A percentile compares a stretch with the other conserved stretches of the same genome.
These are phyloP conservation scores for Ormyrus rosae DNA, from an alignment of 2,888 invertebrate species.

Conservation along the genomic window DNA sequence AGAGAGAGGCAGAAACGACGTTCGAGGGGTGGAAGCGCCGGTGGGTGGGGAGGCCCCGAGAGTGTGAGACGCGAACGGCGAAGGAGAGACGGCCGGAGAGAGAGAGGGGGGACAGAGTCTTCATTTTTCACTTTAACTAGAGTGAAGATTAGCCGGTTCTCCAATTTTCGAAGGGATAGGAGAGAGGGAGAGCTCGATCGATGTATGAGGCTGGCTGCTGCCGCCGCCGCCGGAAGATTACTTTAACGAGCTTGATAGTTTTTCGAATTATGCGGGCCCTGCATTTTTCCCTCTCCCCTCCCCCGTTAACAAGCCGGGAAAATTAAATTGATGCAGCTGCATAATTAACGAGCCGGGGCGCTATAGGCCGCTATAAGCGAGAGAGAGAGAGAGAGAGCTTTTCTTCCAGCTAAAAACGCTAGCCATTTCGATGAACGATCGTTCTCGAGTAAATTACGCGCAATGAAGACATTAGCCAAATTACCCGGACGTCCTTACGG, in stretches of 20 bases:
- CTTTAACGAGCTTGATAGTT: not conserved
- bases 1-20: conserved; percentile 29
- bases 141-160: conserved; percentile 44
- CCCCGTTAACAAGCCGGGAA: too few species aligned
- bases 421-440: not conserved
- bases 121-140: conserved; percentile 46
- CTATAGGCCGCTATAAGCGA: too few species aligned
- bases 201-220: not conserved
- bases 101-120: not conserved
- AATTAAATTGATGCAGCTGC: too few species aligned
- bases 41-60: not conserved
- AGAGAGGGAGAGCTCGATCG: conserved; percentile 8
- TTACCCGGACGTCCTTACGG: too few species aligned
- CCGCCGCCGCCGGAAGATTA: conserved; percentile 1
- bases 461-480: too few species aligned
- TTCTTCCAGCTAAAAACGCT: too few species aligned
- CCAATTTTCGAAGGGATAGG: conserved; percentile 38
- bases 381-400: too few species aligned
- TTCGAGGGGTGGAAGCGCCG: not conserved
- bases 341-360: too few species aligned
- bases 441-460: not conserved
- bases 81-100: not conserved
- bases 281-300: too few species aligned
- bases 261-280: not conserved
- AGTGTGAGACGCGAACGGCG: not conserved